Evolutionary conservation across 2,113 vertebrate genomes (phyloP), one percentile per base, ranked within the genome.

Genomic region (Tinamus guttatus): DNA sequence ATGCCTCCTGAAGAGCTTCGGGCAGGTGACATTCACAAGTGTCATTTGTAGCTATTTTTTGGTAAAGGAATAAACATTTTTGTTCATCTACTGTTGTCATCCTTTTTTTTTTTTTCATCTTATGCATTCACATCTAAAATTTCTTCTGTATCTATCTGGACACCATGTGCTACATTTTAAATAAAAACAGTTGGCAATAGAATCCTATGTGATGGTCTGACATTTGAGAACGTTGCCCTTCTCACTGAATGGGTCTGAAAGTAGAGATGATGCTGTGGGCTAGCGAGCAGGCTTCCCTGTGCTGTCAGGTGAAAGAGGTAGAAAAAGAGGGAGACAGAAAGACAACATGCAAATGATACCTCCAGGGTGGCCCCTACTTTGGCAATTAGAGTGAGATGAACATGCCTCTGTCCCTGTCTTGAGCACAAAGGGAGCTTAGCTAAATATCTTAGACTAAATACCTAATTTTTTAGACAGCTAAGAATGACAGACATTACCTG

Each of bases 351-450:
- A 19, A 71, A 43, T 21, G 21, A 19, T 2, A 56, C 16, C 15
- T 62, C 16, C 13, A 30, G 17, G 3, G 1, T n/a, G 11, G 4
- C 10, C 7, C 5, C 27, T 40, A 13, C 21, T 36, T 9, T 24
- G 24, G 14, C 22, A 85, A 1, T 11, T 24, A 15, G n/a, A 24
- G 59, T 8, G 14, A 65, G 14, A 14, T 70, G 43, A 69, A 36
- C 3, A 9, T 45, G 13, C 6, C 5, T 4, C 13, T 51, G 5
- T 22, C 24, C 13, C 16, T 75, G n/a, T 4, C 9, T 69, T 2
- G 2, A 27, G 4, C 24, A 22, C 11, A 21, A 20, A 41, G 10
- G 47, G 17, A 69, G 9, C 30, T 28, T 64, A 18, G 9, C 20
- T 59, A 11, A 5, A 5, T 69, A 8, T 47, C 17, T 80, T 43